These are phyloP conservation scores for Acropora yongei DNA, from an alignment of 64 coral and sea anemone genomes.

Conservation along the genomic window DNA sequence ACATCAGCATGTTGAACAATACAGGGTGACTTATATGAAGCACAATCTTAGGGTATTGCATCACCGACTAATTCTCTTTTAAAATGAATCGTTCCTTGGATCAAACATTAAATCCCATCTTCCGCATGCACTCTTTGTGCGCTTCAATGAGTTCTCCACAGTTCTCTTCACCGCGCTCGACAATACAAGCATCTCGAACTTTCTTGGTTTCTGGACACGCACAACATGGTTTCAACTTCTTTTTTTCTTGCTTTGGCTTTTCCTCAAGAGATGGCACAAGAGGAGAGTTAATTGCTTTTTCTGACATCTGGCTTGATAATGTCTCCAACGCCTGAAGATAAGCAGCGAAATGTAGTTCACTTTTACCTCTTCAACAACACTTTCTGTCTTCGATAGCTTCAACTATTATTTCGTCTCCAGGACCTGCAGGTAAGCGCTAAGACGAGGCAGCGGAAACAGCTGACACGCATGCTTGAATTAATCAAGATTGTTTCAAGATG, in stretches of 20 bases:
- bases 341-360: too few relatives aligned
- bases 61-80: not conserved
- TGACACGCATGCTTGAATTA: constrained; percentile 66
- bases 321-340: not conserved
- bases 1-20: not conserved
- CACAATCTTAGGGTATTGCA: not conserved
- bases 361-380: not conserved
- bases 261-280: constrained; percentile 44
- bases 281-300: not conserved
- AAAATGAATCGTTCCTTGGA: not conserved
- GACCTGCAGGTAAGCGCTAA: not conserved
- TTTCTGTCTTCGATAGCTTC: not conserved
- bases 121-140: constrained; percentile 92
- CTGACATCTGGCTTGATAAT: not conserved
- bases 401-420: not conserved
- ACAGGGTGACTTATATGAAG: not conserved
- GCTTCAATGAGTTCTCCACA: constrained; percentile 92
- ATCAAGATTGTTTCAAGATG: constrained; percentile 69
- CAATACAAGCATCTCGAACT: constrained; percentile 87
- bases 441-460: constrained; percentile 54
- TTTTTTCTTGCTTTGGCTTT: constrained; percentile 82
- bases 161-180: constrained; percentile 89
- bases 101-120: constrained; percentile 96
- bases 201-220: constrained; percentile 99
- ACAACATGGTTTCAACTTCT: constrained; percentile 89